These are phyloP conservation scores for Automeris io DNA, from an alignment of 2,888 invertebrate species.

Conservation along the genomic window DNA sequence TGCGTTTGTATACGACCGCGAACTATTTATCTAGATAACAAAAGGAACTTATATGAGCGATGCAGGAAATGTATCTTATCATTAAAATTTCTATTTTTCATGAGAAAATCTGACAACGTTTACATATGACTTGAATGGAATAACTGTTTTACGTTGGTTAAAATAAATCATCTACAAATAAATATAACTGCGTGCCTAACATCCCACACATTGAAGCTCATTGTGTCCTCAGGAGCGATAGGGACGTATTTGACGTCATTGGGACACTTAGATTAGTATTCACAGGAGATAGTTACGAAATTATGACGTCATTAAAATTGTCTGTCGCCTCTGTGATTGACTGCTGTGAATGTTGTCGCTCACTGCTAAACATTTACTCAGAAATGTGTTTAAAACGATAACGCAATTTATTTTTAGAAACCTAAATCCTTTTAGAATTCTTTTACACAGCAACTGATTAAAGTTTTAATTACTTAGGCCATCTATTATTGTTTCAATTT, in stretches of 20 bases:
- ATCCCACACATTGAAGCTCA: background rate
- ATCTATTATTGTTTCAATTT: too few species aligned
- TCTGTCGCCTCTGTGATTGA: conserved; percentile 7
- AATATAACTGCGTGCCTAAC: background rate
- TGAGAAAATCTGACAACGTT: background rate
- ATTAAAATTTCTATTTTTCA: background rate
- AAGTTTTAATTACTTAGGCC: too few species aligned
- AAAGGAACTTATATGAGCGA: background rate
- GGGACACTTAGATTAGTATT: conserved; percentile 23
- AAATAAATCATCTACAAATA: too few species aligned
- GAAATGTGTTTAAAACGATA: too few species aligned
- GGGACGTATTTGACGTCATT: conserved; percentile 40
- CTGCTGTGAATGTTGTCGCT: background rate
- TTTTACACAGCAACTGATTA: too few species aligned
- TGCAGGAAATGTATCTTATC: background rate
- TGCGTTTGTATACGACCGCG: too few species aligned
- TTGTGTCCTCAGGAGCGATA: conserved; percentile 16
- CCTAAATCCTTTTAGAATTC: too few species aligned
- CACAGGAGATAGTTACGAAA: conserved; percentile 18
- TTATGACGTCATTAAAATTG: conserved; percentile 23
- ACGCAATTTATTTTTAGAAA: too few species aligned
- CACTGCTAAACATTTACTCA: too few species aligned
- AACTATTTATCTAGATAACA: background rate
- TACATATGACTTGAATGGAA: background rate
- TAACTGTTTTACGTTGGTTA: too few species aligned